Conservation (phyloP, 2,888 invertebrate genomes). For the Omphaloscelis lunosa region DNA sequence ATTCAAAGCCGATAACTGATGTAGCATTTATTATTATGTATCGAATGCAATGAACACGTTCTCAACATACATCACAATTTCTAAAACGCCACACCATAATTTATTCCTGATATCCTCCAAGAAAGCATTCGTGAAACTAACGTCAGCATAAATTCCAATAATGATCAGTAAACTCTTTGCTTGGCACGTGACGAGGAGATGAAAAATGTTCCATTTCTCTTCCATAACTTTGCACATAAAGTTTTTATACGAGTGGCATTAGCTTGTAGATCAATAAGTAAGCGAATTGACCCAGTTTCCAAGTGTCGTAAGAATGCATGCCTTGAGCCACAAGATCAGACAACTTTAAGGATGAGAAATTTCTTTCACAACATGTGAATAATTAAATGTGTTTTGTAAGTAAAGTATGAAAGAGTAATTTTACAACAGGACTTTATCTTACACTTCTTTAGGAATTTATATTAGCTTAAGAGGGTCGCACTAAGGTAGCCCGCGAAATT, state of each 20-base stretch:
- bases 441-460: neutral
- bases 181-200: conserved; percentile 49
- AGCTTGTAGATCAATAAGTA: conserved; percentile 74
- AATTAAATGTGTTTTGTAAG: conserved; percentile 39
- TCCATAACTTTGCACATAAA: conserved; percentile 65
- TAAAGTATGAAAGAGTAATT: conserved; percentile 19
- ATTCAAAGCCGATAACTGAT: conserved; percentile 7
- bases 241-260: conserved; percentile 66
- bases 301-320: conserved; percentile 75
- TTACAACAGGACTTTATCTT: conserved; percentile 16
- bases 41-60: conserved; percentile 18
- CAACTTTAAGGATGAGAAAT: conserved; percentile 57
- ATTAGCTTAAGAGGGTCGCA: neutral
- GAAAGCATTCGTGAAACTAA: conserved; percentile 34
- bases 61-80: conserved; percentile 37
- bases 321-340: conserved; percentile 55
- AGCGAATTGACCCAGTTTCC: conserved; percentile 75
- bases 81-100: conserved; percentile 10
- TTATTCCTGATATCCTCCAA: conserved; percentile 24
- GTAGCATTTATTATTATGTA: neutral
- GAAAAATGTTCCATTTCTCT: conserved; percentile 46
- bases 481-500: too few relatives aligned
- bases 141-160: conserved; percentile 46
- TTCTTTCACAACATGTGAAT: conserved; percentile 47
- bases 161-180: conserved; percentile 47